These are phyloP conservation scores for Drosophila kohkoa DNA, from an alignment of 1,140 invertebrate genomes.

Conservation along the genomic window DNA sequence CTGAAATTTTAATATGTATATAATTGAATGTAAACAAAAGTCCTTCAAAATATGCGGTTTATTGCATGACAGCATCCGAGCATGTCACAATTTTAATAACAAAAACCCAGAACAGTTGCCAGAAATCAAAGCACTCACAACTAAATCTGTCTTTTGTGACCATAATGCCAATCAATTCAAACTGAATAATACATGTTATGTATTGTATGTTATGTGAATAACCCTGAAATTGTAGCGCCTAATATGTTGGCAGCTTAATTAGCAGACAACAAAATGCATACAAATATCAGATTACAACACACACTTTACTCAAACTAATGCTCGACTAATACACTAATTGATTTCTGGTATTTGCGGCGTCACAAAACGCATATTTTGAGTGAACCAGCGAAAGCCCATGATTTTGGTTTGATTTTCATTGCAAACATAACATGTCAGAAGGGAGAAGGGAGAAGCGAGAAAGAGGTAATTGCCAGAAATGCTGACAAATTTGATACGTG, in stretches of 20 bases:
- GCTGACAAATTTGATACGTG: conserved; percentile 35
- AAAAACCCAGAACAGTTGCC: neutral
- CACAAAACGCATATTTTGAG: conserved; percentile 35
- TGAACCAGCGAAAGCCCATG: conserved; percentile 8
- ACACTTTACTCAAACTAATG: conserved; percentile 8
- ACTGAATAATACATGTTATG: conserved; percentile 1
- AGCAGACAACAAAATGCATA: conserved; percentile 26
- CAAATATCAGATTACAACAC: conserved; percentile 48
- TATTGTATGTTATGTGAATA: neutral
- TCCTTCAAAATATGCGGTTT: neutral
- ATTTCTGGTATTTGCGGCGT: conserved; percentile 53
- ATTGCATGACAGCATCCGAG: neutral
- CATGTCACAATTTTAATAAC: neutral
- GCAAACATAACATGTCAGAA: conserved; percentile 2
- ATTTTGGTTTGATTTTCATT: conserved; percentile 38
- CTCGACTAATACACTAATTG: conserved; percentile 50
- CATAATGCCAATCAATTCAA: conserved; percentile 25
- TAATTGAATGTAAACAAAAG: conserved; percentile 41
- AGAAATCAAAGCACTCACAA: neutral
- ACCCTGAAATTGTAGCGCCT: conserved; percentile 1
- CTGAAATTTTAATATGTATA: conserved; percentile 33
- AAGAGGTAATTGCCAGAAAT: neutral
- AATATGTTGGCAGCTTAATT: conserved; percentile 53
- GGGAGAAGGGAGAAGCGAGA: neutral
- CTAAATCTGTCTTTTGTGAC: conserved; percentile 4